Conservation (phyloP, 2,113 vertebrate genomes). For the Tamias sibiricus region DNA sequence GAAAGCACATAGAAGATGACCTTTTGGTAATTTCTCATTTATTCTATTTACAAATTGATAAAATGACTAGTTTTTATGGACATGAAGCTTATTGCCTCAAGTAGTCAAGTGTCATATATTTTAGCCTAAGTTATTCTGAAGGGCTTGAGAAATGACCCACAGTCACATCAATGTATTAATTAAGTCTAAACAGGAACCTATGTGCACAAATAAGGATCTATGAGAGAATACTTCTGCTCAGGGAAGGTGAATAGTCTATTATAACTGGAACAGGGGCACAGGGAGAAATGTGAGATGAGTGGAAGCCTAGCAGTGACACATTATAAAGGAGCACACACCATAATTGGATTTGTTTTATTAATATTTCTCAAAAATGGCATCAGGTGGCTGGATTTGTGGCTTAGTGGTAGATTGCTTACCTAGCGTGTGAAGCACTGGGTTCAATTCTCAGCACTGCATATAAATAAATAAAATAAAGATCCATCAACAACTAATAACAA, state of each 20-base stretch:
- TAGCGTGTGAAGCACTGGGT: too few species aligned
- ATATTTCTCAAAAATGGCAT: neutral
- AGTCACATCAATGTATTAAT: neutral
- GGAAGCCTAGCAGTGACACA: neutral
- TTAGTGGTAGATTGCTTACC: too few species aligned
- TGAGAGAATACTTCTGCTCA: neutral
- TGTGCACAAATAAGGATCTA: neutral
- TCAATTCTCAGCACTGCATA: too few species aligned
- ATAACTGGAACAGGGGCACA: rapidly evolving
- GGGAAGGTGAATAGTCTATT: neutral
- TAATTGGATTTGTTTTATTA: neutral
- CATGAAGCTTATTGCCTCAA: slow-evolving; percentile 1
- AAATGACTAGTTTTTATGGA: slow-evolving; percentile 62
- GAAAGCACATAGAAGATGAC: slow-evolving; percentile 73
- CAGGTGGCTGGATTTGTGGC: too few species aligned
- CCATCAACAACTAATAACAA: too few species aligned
- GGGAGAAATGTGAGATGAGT: neutral
- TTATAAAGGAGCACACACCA: neutral
- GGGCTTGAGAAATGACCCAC: neutral
- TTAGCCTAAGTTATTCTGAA: slow-evolving; percentile 19
- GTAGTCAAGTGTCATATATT: slow-evolving; percentile 22
- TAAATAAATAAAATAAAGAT: too few species aligned
- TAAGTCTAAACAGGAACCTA: neutral
- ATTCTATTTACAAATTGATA: slow-evolving; percentile 62
- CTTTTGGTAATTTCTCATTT: slow-evolving; percentile 77